Conservation (phyloP, 2,888 invertebrate genomes). For the Smittia aterrima region DNA sequence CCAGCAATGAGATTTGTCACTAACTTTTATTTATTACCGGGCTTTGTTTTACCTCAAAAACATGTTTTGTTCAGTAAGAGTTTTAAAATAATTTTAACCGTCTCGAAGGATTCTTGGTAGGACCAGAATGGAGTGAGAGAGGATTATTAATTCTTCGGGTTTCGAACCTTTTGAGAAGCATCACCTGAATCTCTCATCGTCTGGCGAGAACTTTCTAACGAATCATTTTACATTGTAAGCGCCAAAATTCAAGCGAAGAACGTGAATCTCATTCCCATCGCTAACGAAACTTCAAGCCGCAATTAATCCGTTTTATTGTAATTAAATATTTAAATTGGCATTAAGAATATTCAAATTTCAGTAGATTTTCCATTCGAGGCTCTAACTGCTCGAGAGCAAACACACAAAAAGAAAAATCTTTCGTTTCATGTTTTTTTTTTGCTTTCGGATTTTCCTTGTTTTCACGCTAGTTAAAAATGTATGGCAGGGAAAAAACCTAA, state of each 20-base stretch:
- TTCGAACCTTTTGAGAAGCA: no score
- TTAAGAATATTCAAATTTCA: slow-evolving; percentile 23
- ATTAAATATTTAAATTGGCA: slow-evolving; percentile 24
- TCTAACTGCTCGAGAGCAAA: not conserved
- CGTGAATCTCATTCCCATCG: not conserved
- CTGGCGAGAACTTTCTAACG: no score
- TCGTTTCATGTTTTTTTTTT: not conserved
- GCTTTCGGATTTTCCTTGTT: slow-evolving; percentile 2
- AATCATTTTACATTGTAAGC: no score
- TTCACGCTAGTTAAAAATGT: not conserved
- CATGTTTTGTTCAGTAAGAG: no score
- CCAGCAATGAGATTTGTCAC: no score
- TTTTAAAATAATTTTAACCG: no score
- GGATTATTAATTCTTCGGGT: no score
- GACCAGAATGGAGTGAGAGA: no score
- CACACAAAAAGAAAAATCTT: not conserved
- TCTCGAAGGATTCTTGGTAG: no score
- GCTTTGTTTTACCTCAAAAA: no score
- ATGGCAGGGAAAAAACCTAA: not conserved
- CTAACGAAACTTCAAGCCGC: slow-evolving; percentile 12
- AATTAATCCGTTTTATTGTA: slow-evolving; percentile 21
- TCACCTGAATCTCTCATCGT: no score
- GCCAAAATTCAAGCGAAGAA: not conserved
- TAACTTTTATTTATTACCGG: no score
- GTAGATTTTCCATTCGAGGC: not conserved